phyloP scores from a whole-genome alignment of 1,140 invertebrate genomes.

The Penaeus vannamei region DNA sequence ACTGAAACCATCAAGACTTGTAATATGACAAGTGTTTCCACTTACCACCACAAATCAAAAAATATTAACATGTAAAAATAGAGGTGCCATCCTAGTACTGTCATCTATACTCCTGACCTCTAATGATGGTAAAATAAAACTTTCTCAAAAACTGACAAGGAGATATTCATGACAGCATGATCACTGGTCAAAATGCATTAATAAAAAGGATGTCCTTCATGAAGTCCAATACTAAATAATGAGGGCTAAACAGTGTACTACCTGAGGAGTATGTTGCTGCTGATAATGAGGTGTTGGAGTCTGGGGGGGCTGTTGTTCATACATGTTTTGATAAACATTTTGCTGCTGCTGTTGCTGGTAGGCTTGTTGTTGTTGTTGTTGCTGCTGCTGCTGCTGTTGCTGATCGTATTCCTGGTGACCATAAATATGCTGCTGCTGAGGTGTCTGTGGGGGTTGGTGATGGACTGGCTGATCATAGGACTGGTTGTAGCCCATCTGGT shows the following conservation, averaged over 20 bases:
- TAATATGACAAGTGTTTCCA: too few relatives aligned
- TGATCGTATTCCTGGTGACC: constrained; percentile 65
- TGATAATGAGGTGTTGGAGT: constrained; percentile 68
- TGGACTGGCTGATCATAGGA: constrained; percentile 28
- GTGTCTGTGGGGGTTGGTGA: constrained; percentile 8
- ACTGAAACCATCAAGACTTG: too few relatives aligned
- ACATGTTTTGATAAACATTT: constrained; percentile 34
- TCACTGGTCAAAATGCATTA: too few relatives aligned
- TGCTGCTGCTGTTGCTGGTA: constrained; percentile 52
- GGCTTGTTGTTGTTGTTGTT: constrained; percentile 68
- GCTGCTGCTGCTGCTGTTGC: constrained; percentile 70
- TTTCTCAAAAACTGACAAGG: too few relatives aligned
- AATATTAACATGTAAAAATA: too few relatives aligned
- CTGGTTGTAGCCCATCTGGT: constrained; percentile 53
- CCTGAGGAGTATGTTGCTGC: constrained; percentile 69
- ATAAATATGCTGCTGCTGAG: constrained; percentile 62
- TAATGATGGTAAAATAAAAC: too few relatives aligned
- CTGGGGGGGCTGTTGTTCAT: constrained; percentile 59
- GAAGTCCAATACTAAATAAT: too few relatives aligned
- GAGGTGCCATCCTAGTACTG: too few relatives aligned
- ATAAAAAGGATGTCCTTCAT: too few relatives aligned
- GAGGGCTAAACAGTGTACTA: constrained; percentile 57
- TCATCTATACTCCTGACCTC: too few relatives aligned
- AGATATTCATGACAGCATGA: too few relatives aligned
- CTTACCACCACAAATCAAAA: too few relatives aligned